Conservation (phyloP, 2,113 vertebrate genomes). For the Oreochromis aureus region DNA sequence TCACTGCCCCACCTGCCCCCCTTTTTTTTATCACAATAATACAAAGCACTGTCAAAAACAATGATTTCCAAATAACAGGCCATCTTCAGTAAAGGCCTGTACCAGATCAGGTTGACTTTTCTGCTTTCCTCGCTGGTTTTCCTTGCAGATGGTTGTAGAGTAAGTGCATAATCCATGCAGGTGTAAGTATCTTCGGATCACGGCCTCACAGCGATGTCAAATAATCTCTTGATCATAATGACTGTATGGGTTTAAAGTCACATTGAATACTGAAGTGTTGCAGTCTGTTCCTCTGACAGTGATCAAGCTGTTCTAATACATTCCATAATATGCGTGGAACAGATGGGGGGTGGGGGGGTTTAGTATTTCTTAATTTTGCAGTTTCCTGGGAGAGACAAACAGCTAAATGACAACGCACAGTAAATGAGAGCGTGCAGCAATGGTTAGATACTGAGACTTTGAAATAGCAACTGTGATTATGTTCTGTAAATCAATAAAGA, state of each 20-base stretch:
- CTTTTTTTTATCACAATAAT: not conserved
- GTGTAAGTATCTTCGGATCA: not conserved
- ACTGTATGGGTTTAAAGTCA: not conserved
- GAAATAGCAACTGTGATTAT: not conserved
- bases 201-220: not conserved
- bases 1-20: not conserved
- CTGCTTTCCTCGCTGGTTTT: not conserved
- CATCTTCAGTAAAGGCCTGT: not conserved
- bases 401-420: not conserved
- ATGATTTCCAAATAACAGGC: not conserved
- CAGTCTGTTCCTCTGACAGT: constrained; percentile 1
- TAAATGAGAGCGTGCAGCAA: not conserved
- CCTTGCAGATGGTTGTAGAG: not conserved
- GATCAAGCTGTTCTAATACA: constrained; percentile 26
- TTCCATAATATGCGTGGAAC: constrained; percentile 30
- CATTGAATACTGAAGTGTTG: not conserved
- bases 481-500: not conserved
- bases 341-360: constrained; percentile 15
- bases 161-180: not conserved
- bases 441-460: not conserved
- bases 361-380: constrained; percentile 17
- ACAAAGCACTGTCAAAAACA: not conserved
- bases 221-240: constrained; percentile 6
- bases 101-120: not conserved
- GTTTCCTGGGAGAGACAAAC: not conserved